Base-by-base conservation (phyloP, 2,113 vertebrate genomes). In the Geococcyx californianus region DNA sequence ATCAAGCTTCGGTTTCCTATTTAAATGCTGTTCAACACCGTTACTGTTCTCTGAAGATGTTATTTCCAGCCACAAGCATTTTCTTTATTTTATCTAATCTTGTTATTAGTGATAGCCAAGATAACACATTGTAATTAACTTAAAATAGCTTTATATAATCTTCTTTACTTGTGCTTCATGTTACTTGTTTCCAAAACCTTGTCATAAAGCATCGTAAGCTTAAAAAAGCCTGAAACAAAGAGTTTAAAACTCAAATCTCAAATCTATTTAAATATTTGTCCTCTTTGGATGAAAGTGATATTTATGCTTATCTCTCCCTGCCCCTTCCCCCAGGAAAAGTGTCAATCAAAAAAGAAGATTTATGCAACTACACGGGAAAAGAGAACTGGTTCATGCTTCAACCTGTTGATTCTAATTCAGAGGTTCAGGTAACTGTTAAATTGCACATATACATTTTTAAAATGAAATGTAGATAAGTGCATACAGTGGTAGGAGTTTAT, bases 331-430 rank as follows among this genome's bases (percentile, higher is more conserved):
- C 93, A 99, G 99, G 99, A 88, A 99, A 99, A 95, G 99, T 99
- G 84, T 98, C 99, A 62, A 99, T 99, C 92, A 98, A 98, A 97
- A 99, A 99, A 97, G 99, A 99, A 97, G 99, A 99, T 92, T 98
- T 99, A 87, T 98, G 98, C 97, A 98, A 98, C 92, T 98, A 99
- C 95, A 99, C 98, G 87, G 99, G 99, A 77, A 99, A 98, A 96
- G 99, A 99, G 96, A 98, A 98, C 72, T 99, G 99, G 99, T 99
- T 99, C 97, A 97, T 98, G 84, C 98, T 99, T 90, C 99, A 99
- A 31, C 98, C 99, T 68, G 97, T 99, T 78, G 99, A 99, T 97
- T 99, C 98, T 28, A 99, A 99, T 97, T 99, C 99, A 78, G 99
- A 99, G 93, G 99, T 99, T 90, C 99, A 99, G 99, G 99, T 99